These are phyloP conservation scores for Anarsia innoxiella DNA, from an alignment of 2,888 invertebrate genomes.

Conservation along the genomic window DNA sequence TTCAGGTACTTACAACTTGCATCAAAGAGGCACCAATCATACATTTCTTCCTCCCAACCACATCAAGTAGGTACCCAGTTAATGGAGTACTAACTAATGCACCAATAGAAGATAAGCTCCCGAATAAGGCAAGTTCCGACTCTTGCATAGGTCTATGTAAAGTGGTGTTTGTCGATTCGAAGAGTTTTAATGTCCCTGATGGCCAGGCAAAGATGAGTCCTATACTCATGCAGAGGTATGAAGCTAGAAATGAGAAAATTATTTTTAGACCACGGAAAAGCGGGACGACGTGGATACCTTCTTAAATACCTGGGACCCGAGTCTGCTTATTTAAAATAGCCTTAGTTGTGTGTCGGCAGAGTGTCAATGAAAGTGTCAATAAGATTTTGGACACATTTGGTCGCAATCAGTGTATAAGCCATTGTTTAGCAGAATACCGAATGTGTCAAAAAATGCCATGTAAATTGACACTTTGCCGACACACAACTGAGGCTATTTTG, in stretches of 20 bases:
- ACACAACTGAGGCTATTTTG: too few species aligned
- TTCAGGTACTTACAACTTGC: slow-evolving; percentile 34
- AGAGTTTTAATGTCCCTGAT: slow-evolving; percentile 42
- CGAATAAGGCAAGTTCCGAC: slow-evolving; percentile 39
- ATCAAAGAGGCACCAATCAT: slow-evolving; percentile 27
- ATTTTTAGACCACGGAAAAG: too few species aligned
- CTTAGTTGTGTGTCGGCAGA: too few species aligned
- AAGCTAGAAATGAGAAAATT: slow-evolving; percentile 24
- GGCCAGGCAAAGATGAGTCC: slow-evolving; percentile 51
- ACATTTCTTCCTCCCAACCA: slow-evolving; percentile 40
- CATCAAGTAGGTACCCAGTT: slow-evolving; percentile 33
- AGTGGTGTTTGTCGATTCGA: slow-evolving; percentile 43
- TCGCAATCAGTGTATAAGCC: too few species aligned
- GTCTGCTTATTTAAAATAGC: too few species aligned
- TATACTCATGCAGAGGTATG: slow-evolving; percentile 38
- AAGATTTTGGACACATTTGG: too few species aligned
- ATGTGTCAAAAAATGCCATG: too few species aligned
- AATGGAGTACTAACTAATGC: slow-evolving; percentile 38
- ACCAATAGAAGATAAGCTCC: slow-evolving; percentile 46
- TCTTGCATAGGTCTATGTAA: slow-evolving; percentile 45
- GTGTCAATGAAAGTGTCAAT: too few species aligned
- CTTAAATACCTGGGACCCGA: too few species aligned
- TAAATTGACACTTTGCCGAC: too few species aligned
- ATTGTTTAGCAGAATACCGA: too few species aligned
- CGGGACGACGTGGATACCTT: too few species aligned